Evolutionary conservation across 2,113 vertebrate species (phyloP), one percentile per base, ranked within the genome.

Genomic region (Herpailurus yagouaroundi): DNA sequence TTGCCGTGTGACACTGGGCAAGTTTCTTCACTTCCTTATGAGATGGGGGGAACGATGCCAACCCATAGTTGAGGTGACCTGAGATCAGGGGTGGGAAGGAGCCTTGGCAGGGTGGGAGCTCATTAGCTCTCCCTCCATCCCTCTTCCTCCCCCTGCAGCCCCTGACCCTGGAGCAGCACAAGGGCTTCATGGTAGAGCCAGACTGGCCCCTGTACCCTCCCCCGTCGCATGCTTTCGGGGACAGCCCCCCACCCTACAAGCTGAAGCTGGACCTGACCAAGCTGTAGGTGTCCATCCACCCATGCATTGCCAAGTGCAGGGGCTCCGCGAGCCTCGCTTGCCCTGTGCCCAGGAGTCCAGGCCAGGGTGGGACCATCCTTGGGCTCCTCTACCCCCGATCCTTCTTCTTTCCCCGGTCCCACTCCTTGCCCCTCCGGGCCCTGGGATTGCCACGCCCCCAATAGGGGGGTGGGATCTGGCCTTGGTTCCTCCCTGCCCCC

Each of bases 161-260:
- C 96, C 98, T 99, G 98, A 99, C 99, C 96, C 99, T 99, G 98
- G 99, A 99, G 0, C 99, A 99, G 45, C 99, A 99, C 97, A 99
- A 99, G 92, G 99, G 99, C 52, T 99, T 99, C 95, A 98, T 99
- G 98, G 99, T 99, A 60, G 99, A 99, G 41, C 97, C 99, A 50
- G 99, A 99, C 0, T 99, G 99, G 98, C 98, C 99, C 0, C 99
- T 99, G 99, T 99, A 0, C 99, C 99, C 1, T 97, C 99, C 98
- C 98, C 99, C 27, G 55, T 99, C 94, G 0, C 91, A 91, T 4
- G 4, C 89, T 88, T 97, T 25, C 31, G 97, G 91, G 31, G 97
- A 97, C 66, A 97, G 90, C 38, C 94, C 91, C 19, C 97, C 94
- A 1, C 94, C 97, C 60, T 98, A 97, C 97, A 97, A 93, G 91